Evolutionary conservation across 2,888 invertebrate species (phyloP).

Genomic region (Drosophila anomalata): DNA sequence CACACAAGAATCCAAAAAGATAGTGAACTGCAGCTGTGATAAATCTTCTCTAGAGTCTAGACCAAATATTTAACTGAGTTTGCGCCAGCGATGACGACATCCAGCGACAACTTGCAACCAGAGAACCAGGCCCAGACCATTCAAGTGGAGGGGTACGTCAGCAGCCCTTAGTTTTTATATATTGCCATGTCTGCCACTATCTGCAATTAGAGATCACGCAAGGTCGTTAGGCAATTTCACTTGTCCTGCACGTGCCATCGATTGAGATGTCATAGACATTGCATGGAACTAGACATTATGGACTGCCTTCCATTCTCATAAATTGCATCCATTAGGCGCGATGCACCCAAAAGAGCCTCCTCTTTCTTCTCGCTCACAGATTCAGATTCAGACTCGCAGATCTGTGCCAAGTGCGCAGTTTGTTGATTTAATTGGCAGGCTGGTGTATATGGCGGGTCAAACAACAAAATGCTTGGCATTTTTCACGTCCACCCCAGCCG

Average conservation of each 20-base stretch:
- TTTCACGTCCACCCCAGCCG: conserved; percentile 30
- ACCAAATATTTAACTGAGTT: conserved; percentile 30
- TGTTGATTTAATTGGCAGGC: conserved; percentile 50
- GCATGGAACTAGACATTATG: conserved; percentile 11
- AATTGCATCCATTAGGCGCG: conserved; percentile 37
- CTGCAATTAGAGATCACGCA: conserved; percentile 4
- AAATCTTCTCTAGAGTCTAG: conserved; percentile 13
- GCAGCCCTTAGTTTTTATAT: neutral
- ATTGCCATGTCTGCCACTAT: neutral
- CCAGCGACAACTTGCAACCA: conserved; percentile 16
- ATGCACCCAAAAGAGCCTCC: neutral
- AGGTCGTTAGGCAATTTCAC: conserved; percentile 7
- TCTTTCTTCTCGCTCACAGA: no score
- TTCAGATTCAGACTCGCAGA: conserved; percentile 26
- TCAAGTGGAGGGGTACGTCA: conserved; percentile 23
- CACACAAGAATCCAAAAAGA: conserved; percentile 22
- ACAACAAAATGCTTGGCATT: conserved; percentile 46
- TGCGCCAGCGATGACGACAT: conserved; percentile 24
- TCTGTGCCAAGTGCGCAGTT: conserved; percentile 78
- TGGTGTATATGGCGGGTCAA: conserved; percentile 39
- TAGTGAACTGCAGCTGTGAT: conserved; percentile 48
- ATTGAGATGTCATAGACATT: conserved; percentile 35
- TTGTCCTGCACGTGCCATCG: conserved; percentile 54
- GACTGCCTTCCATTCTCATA: neutral
- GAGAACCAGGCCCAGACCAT: conserved; percentile 5